Evolutionary conservation across 2,797 vertebrate species (phyloP).

Genomic region (Naso thynnoides): DNA sequence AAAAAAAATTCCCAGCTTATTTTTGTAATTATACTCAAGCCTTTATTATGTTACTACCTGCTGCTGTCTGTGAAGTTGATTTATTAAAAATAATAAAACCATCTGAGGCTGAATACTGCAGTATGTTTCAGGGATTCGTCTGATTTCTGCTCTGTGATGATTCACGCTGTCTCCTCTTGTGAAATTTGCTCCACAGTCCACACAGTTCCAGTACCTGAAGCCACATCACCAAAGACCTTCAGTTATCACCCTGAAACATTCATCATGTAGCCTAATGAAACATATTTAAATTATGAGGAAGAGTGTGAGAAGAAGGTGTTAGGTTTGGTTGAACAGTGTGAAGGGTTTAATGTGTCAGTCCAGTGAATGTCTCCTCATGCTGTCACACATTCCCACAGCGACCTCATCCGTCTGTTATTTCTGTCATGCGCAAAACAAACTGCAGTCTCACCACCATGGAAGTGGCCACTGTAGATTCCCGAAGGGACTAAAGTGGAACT

Average conservation of each 20-base stretch:
- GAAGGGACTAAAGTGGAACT: conserved; percentile 11
- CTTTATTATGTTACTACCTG: background rate
- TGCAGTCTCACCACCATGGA: conserved; percentile 68
- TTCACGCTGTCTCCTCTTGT: background rate
- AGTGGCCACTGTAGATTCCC: conserved; percentile 28
- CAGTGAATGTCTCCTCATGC: background rate
- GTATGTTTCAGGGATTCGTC: background rate
- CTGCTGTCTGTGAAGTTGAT: background rate
- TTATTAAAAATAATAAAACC: conserved; percentile 19
- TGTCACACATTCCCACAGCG: conserved; percentile 45
- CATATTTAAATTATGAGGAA: too few species aligned
- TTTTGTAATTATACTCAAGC: conserved; percentile 21
- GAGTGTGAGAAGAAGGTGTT: too few species aligned
- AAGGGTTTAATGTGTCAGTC: too few species aligned
- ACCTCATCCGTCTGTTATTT: conserved; percentile 64
- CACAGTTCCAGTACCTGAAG: too few species aligned
- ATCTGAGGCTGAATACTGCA: too few species aligned
- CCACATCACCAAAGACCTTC: too few species aligned
- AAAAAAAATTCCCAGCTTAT: too few species aligned
- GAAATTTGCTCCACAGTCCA: too few species aligned
- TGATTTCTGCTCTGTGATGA: too few species aligned
- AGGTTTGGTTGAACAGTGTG: too few species aligned
- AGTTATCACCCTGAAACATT: too few species aligned
- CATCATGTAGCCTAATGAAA: too few species aligned
- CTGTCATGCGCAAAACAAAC: conserved; percentile 77